These are phyloP conservation scores for Plectus sambesii DNA, from an alignment of 1,140 invertebrate genomes.

Conservation along the genomic window DNA sequence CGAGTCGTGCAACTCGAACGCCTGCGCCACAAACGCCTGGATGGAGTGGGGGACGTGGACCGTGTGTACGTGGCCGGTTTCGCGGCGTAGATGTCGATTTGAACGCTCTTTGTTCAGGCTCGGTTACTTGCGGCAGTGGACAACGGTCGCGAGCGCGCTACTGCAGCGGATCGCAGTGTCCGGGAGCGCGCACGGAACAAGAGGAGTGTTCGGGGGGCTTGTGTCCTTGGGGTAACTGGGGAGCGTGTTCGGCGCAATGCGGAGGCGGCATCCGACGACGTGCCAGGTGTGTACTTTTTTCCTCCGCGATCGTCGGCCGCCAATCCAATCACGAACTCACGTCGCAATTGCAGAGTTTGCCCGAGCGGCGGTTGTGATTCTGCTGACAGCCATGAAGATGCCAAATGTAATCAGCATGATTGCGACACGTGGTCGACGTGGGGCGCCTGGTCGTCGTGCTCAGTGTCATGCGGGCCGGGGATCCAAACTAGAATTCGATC, in stretches of 20 bases:
- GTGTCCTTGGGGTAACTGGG: no score
- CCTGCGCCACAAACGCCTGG: constrained; percentile 36
- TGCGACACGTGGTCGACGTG: constrained; percentile 33
- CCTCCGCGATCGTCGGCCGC: background rate
- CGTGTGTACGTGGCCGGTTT: constrained; percentile 27
- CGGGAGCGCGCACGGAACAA: constrained; percentile 26
- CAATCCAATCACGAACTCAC: constrained; percentile 13
- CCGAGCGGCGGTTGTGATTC: no score
- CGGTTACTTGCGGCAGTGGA: constrained; percentile 38
- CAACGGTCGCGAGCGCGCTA: constrained; percentile 43
- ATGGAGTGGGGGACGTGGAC: constrained; percentile 41
- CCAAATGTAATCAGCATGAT: background rate
- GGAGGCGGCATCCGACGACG: no score
- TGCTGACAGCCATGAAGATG: constrained; percentile 38
- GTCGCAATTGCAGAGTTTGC: no score
- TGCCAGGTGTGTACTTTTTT: background rate
- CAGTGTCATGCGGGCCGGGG: constrained; percentile 27
- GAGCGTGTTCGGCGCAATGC: no score
- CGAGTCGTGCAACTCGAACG: constrained; percentile 23
- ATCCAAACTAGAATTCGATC: constrained; percentile 26
- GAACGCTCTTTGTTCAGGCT: constrained; percentile 27
- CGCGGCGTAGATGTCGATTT: constrained; percentile 40
- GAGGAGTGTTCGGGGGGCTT: no score
- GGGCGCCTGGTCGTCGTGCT: constrained; percentile 31
- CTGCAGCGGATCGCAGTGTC: constrained; percentile 37